Evolutionary conservation across 2,797 vertebrate species (phyloP).

Genomic region (Leptoclinus maculatus): DNA sequence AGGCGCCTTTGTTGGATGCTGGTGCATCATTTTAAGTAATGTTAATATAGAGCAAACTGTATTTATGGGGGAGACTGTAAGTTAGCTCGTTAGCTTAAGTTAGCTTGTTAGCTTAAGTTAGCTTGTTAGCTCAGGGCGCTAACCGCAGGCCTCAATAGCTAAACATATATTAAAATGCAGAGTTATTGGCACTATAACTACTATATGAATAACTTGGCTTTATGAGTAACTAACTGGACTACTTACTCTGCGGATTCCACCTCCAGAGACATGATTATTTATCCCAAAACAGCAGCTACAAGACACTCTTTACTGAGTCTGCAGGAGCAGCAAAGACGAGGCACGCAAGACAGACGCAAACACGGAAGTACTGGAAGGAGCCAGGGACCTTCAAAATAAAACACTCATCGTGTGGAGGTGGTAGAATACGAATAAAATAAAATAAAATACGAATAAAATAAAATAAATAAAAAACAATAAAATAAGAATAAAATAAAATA

Average conservation of each 20-base stretch:
- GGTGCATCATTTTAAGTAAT: rapidly evolving
- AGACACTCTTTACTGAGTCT: neutral
- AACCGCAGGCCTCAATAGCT: conserved; percentile 50
- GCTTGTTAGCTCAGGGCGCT: conserved; percentile 43
- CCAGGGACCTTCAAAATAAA: conserved; percentile 63
- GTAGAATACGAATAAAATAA: no score
- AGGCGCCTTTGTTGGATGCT: no score
- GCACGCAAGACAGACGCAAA: conserved; percentile 24
- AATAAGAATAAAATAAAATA: no score
- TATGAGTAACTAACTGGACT: rapidly evolving
- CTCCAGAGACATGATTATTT: conserved; percentile 84
- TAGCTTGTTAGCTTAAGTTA: conserved; percentile 32
- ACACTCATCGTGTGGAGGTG: neutral
- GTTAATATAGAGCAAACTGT: neutral
- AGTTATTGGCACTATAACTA: rapidly evolving
- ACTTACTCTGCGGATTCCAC: conserved; percentile 88
- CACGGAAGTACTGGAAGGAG: conserved; percentile 39
- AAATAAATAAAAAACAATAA: no score
- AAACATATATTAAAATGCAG: neutral
- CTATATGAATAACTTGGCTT: rapidly evolving
- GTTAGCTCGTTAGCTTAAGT: conserved; percentile 3
- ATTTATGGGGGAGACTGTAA: neutral
- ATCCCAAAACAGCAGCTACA: conserved; percentile 5
- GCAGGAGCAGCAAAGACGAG: conserved; percentile 7
- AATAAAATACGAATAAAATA: no score